These are phyloP conservation scores for Prionailurus viverrinus DNA, from an alignment of 2,113 vertebrate species.

Conservation along the genomic window DNA sequence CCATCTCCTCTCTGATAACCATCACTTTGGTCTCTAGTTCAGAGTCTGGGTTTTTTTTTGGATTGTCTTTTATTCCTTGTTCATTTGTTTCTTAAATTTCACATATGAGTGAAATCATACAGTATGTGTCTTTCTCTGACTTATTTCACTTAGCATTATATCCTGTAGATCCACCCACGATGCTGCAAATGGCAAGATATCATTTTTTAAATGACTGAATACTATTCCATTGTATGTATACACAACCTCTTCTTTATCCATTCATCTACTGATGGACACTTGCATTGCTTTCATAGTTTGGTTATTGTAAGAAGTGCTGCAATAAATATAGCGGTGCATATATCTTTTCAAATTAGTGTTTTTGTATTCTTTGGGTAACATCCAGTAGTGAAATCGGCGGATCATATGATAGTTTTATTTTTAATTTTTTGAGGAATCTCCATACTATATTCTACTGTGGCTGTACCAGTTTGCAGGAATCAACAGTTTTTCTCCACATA, in stretches of 20 bases:
- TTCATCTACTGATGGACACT: neutral
- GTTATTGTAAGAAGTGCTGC: neutral
- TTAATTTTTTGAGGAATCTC: neutral
- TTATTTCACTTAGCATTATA: neutral
- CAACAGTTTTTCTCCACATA: neutral
- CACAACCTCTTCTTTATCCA: neutral
- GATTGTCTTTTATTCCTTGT: neutral
- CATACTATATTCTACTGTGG: neutral
- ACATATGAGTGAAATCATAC: neutral
- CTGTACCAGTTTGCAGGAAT: neutral
- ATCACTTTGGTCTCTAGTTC: neutral
- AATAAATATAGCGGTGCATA: neutral
- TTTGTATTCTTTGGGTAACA: neutral
- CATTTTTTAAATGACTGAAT: neutral
- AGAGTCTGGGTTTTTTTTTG: neutral
- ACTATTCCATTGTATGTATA: neutral
- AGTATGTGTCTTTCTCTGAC: neutral
- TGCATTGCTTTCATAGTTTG: neutral
- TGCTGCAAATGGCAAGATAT: neutral
- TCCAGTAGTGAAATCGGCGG: neutral
- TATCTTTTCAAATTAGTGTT: neutral
- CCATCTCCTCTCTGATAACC: neutral
- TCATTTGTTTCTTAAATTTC: neutral
- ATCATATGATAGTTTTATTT: neutral
- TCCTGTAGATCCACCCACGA: neutral